Conservation (phyloP, 1,140 invertebrate species). For the Musca vetustissima region DNA sequence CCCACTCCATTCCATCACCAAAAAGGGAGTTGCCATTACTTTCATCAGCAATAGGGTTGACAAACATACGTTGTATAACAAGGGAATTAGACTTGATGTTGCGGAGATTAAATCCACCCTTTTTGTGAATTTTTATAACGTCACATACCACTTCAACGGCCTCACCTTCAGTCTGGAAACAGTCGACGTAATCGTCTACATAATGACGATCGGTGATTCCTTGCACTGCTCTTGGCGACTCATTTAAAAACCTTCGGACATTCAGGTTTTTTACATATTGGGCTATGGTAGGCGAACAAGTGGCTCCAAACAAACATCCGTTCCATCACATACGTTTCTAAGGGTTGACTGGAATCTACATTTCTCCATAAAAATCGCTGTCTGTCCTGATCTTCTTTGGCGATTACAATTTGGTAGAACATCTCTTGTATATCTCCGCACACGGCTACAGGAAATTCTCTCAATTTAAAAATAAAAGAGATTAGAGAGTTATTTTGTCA, state of each 20-base stretch:
- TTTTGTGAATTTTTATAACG: constrained; percentile 38
- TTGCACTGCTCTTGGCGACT: constrained; percentile 34
- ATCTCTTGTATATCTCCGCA: too few species aligned
- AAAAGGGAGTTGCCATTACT: too few species aligned
- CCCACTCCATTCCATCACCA: too few species aligned
- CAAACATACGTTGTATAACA: too few species aligned
- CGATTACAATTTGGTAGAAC: too few species aligned
- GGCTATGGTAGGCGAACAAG: constrained; percentile 25
- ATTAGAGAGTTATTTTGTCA: too few species aligned
- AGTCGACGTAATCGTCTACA: constrained; percentile 53
- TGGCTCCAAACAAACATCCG: constrained; percentile 26
- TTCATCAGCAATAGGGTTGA: too few species aligned
- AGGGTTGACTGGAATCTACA: neutral
- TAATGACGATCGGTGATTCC: constrained; percentile 43
- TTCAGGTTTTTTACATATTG: constrained; percentile 38
- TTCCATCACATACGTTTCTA: constrained; percentile 8
- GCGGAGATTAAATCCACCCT: constrained; percentile 34
- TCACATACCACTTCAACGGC: constrained; percentile 35
- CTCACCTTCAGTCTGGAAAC: constrained; percentile 33
- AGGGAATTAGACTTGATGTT: constrained; percentile 27
- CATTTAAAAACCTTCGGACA: constrained; percentile 31
- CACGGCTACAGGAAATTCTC: too few species aligned
- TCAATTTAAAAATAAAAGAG: too few species aligned
- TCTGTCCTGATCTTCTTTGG: too few species aligned
- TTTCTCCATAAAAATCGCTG: neutral